phyloP scores from a whole-genome alignment of 2,113 vertebrate genomes.

The Podarcis muralis region DNA sequence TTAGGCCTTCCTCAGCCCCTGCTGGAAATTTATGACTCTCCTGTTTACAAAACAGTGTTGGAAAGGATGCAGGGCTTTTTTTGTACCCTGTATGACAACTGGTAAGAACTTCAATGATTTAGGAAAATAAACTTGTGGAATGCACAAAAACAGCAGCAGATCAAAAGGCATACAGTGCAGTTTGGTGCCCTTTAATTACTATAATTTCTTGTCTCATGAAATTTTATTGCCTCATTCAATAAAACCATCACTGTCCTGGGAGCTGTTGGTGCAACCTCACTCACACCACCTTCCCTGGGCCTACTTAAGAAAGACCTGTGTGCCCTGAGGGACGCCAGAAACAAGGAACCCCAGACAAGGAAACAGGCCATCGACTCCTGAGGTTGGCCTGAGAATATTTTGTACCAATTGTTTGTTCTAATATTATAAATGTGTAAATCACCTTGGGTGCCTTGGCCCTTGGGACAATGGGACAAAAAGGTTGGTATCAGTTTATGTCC shows the following conservation, averaged over 20 bases:
- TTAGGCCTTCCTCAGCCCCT: slow-evolving; percentile 87
- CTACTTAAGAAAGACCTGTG: too few relatives aligned
- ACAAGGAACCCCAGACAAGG: too few relatives aligned
- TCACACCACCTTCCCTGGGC: too few relatives aligned
- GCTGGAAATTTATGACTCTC: slow-evolving; percentile 85
- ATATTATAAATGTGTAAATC: too few relatives aligned
- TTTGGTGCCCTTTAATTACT: background rate
- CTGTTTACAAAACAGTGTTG: slow-evolving; percentile 84
- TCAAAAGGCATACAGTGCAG: accelerated
- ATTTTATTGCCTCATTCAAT: background rate
- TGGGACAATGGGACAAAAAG: too few relatives aligned
- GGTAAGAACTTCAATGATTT: slow-evolving; percentile 75
- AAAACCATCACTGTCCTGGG: too few relatives aligned
- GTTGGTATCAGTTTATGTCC: background rate
- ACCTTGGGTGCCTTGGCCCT: too few relatives aligned
- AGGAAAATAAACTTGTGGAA: background rate
- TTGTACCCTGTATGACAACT: slow-evolving; percentile 89
- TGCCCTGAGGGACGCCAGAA: too few relatives aligned
- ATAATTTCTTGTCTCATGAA: background rate
- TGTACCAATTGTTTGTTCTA: too few relatives aligned
- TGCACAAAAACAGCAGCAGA: background rate
- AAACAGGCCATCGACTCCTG: too few relatives aligned
- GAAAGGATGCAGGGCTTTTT: slow-evolving; percentile 97
- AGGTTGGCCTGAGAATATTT: too few relatives aligned
- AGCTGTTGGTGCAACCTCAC: too few relatives aligned